These are phyloP conservation scores for Perodicticus potto DNA, from an alignment of 2,797 vertebrate species.

Conservation along the genomic window DNA sequence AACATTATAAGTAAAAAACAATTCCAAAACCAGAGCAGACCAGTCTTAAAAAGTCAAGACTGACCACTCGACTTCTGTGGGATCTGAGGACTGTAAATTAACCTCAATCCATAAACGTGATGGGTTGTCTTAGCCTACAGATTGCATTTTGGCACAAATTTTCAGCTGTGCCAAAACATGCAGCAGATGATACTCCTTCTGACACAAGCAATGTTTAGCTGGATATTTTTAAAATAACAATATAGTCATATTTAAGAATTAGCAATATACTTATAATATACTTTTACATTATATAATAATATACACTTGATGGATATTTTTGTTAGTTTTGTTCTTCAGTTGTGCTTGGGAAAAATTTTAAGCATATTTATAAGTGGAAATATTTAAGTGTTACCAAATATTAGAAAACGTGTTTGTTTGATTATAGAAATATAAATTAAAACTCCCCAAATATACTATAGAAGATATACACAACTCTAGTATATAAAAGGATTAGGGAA, in stretches of 20 bases:
- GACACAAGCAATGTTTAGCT: neutral
- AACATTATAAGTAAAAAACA: slow-evolving; percentile 38
- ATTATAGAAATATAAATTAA: slow-evolving; percentile 57
- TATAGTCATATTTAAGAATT: slow-evolving; percentile 27
- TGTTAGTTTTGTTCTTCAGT: slow-evolving; percentile 60
- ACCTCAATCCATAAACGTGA: neutral
- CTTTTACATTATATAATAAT: slow-evolving; percentile 56
- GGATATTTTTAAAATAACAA: slow-evolving; percentile 28
- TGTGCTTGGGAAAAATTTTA: slow-evolving; percentile 53
- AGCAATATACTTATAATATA: neutral
- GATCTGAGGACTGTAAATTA: neutral
- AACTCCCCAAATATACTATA: slow-evolving; percentile 2
- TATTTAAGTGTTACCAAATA: slow-evolving; percentile 57
- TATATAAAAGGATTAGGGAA: neutral
- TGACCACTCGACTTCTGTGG: neutral
- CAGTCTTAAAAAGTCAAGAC: slow-evolving; percentile 33
- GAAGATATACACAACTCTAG: slow-evolving; percentile 2
- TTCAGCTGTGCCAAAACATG: neutral
- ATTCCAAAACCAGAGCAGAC: slow-evolving; percentile 43
- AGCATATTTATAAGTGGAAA: slow-evolving; percentile 54
- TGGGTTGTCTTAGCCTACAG: neutral
- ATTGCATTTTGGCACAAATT: neutral
- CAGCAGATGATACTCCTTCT: neutral
- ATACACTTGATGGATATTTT: slow-evolving; percentile 51
- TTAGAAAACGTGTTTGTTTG: slow-evolving; percentile 43